A percentile compares a stretch with the other conserved stretches of the same genome.
Evolutionary conservation across 2,797 vertebrate genomes (phyloP).

Genomic region (Pyrocephalus nanus): DNA sequence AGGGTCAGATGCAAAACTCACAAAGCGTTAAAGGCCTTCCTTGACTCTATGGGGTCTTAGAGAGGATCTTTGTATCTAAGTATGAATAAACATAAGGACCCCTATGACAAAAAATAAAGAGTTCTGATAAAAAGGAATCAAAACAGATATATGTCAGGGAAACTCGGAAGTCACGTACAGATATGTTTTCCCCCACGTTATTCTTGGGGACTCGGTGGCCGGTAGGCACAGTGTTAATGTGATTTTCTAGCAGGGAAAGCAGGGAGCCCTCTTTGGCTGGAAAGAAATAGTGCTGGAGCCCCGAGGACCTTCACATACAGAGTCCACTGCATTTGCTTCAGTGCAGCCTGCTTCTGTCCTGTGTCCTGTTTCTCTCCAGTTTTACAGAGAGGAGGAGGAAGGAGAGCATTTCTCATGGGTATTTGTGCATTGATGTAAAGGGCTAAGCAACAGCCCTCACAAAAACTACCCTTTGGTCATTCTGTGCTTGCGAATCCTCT

Average conservation of each 20-base stretch:
- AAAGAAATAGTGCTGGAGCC: not conserved
- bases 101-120: not conserved
- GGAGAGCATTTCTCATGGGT: not conserved
- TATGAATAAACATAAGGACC: not conserved
- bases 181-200: not conserved
- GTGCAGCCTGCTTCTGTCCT: not conserved
- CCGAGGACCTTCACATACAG: not conserved
- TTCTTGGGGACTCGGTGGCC: not conserved
- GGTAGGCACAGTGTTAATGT: not conserved
- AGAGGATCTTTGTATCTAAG: not conserved
- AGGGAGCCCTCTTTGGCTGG: not conserved
- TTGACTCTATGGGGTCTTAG: not conserved
- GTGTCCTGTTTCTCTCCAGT: not conserved
- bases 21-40: not conserved
- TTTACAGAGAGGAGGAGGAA: not conserved
- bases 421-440: not conserved
- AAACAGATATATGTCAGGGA: not conserved
- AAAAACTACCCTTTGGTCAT: not conserved
- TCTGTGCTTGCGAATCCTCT: not conserved
- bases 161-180: not conserved
- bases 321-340: not conserved
- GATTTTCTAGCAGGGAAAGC: not conserved
- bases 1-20: not conserved
- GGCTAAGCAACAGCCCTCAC: not conserved
- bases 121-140: not conserved